Conservation (phyloP, 2,888 invertebrate genomes). For the Thera britannica region DNA sequence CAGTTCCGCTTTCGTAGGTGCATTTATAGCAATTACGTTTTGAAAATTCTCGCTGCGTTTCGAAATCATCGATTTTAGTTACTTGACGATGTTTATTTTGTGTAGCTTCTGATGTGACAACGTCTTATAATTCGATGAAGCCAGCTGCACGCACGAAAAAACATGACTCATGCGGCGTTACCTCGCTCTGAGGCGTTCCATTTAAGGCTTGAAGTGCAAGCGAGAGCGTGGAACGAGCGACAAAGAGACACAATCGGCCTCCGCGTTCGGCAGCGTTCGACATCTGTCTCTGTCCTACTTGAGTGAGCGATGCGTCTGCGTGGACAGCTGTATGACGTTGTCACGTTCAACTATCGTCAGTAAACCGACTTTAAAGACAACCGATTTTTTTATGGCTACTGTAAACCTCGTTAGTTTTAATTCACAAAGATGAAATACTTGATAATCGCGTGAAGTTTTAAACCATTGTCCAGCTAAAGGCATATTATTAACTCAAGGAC, state of each 20-base stretch:
- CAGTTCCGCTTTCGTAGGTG: constrained; percentile 70
- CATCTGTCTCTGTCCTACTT: no score
- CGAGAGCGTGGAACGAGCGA: no score
- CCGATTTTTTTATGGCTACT: neutral
- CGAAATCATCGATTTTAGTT: neutral
- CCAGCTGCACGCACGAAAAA: no score
- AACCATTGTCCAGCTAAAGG: constrained; percentile 21
- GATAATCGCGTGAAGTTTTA: constrained; percentile 16
- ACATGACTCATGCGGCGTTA: no score
- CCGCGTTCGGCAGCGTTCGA: no score
- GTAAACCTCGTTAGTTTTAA: constrained; percentile 1
- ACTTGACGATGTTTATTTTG: neutral
- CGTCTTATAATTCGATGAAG: neutral
- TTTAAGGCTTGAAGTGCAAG: no score
- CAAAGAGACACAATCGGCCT: no score
- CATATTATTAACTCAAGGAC: constrained; percentile 31
- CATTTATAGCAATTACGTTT: constrained; percentile 31
- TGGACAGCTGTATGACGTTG: no score
- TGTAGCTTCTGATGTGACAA: neutral
- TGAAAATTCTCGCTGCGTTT: constrained; percentile 7
- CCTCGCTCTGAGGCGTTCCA: no score
- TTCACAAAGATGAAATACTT: constrained; percentile 15
- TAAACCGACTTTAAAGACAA: no score
- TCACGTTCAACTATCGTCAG: no score
- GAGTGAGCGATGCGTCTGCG: no score